A percentile compares a stretch with the other conserved stretches of the same genome.
Conservation (phyloP, 2,888 invertebrate genomes). For the Callimorpha dominula region DNA sequence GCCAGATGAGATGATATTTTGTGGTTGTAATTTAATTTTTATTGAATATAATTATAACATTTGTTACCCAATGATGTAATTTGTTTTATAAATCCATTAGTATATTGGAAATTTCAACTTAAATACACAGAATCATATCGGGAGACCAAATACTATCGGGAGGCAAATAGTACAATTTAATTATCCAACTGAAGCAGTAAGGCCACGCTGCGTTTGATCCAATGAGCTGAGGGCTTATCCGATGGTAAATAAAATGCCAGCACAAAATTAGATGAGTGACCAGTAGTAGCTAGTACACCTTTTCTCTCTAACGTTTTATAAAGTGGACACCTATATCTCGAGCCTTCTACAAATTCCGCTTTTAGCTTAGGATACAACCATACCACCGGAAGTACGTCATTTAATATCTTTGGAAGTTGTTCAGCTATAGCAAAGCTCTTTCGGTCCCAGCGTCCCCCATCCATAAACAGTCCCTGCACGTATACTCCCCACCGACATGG, state of each 20-base stretch:
- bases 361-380: constrained; percentile 90
- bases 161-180: constrained; percentile 60
- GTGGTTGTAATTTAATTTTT: no score
- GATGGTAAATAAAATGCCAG: constrained; percentile 91
- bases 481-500: constrained; percentile 89
- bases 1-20: no score
- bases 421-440: constrained; percentile 88
- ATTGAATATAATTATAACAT: no score
- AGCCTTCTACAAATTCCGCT: constrained; percentile 80
- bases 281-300: constrained; percentile 93
- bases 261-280: constrained; percentile 95
- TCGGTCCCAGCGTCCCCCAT: constrained; percentile 95
- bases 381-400: constrained; percentile 92
- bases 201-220: constrained; percentile 94
- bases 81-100: no score
- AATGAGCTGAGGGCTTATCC: constrained; percentile 89
- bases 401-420: constrained; percentile 93
- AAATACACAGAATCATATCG: no score
- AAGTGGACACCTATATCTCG: constrained; percentile 90
- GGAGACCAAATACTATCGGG: no score
- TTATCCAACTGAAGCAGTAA: constrained; percentile 92
- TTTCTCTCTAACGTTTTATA: constrained; percentile 94
- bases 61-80: no score
- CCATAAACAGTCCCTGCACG: constrained; percentile 92
- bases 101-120: no score